phyloP scores from a whole-genome alignment of 2,888 invertebrate genomes.

The Erebia palarica region DNA sequence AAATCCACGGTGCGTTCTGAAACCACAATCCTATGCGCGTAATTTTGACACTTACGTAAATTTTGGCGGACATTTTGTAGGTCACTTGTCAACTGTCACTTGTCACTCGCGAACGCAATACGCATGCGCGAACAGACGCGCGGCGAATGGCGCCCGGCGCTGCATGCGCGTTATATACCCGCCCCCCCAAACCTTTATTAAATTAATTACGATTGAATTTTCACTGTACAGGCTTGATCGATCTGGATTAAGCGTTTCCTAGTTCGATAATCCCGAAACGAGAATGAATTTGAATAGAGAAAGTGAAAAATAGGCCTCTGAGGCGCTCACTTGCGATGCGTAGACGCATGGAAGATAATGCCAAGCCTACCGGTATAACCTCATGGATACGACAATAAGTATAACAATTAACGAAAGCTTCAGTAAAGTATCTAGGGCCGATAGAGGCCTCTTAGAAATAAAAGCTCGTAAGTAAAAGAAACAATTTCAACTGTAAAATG shows the following conservation, averaged over 20 bases:
- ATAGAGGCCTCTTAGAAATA: too few species aligned
- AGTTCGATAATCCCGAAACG: conserved; percentile 54
- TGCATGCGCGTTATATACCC: conserved; percentile 65
- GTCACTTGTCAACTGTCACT: conserved; percentile 63
- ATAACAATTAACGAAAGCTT: too few species aligned
- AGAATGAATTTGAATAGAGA: conserved; percentile 29
- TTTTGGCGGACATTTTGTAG: conserved; percentile 75
- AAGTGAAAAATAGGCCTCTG: conserved; percentile 8
- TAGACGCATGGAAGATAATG: conserved; percentile 1
- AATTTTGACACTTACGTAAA: conserved; percentile 79
- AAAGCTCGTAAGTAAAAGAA: too few species aligned
- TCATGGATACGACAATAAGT: background rate
- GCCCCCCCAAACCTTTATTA: conserved; percentile 75
- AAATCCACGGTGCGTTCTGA: conserved; percentile 67
- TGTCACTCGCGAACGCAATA: conserved; percentile 69
- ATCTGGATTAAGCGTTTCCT: conserved; percentile 73
- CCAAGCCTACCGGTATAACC: background rate
- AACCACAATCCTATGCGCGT: conserved; percentile 70
- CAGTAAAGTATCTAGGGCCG: too few species aligned
- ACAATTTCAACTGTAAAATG: too few species aligned
- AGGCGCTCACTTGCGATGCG: background rate
- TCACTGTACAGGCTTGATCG: conserved; percentile 62
- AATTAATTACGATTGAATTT: conserved; percentile 78
- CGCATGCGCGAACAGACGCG: conserved; percentile 72
- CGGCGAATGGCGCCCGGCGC: conserved; percentile 70